These are phyloP conservation scores for Zaprionus kolodkinae DNA, from an alignment of 1,140 invertebrate species.

Conservation along the genomic window DNA sequence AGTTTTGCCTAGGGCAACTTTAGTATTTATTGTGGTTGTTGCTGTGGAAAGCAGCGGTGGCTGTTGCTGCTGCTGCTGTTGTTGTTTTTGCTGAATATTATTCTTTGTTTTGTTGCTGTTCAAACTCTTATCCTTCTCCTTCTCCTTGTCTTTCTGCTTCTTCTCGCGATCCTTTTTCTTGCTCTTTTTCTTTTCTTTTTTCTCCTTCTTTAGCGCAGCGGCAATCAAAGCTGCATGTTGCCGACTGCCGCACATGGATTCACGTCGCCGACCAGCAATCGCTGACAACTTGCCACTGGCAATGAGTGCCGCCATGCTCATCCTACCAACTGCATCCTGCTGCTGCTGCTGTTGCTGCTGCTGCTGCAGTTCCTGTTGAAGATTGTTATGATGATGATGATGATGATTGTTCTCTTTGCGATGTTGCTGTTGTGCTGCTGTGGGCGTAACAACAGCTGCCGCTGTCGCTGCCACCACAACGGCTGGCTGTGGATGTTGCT, in stretches of 20 bases:
- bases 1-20: background rate
- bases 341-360: slow-evolving; percentile 13
- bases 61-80: slow-evolving; percentile 14
- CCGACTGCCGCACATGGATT: slow-evolving; percentile 68
- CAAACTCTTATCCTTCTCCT: slow-evolving; percentile 36
- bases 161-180: slow-evolving; percentile 76
- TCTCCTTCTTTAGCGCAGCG: slow-evolving; percentile 68
- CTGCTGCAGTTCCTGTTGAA: slow-evolving; percentile 44
- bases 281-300: slow-evolving; percentile 64
- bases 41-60: background rate
- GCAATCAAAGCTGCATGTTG: slow-evolving; percentile 64
- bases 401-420: slow-evolving; percentile 74
- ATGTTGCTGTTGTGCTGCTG: slow-evolving; percentile 60
- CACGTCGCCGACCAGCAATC: slow-evolving; percentile 51
- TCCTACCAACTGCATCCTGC: slow-evolving; percentile 29
- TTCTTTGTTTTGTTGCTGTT: slow-evolving; percentile 27
- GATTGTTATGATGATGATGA: slow-evolving; percentile 63
- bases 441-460: slow-evolving; percentile 5
- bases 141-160: slow-evolving; percentile 63
- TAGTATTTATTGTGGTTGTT: slow-evolving; percentile 4
- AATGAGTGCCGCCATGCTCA: slow-evolving; percentile 67
- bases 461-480: slow-evolving; percentile 10
- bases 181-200: slow-evolving; percentile 67
- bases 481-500: slow-evolving; percentile 29
- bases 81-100: slow-evolving; percentile 34